Evolutionary conservation across 2,797 vertebrate genomes (phyloP), one percentile per base, ranked within the genome.

Genomic region (Apogon talboti): DNA sequence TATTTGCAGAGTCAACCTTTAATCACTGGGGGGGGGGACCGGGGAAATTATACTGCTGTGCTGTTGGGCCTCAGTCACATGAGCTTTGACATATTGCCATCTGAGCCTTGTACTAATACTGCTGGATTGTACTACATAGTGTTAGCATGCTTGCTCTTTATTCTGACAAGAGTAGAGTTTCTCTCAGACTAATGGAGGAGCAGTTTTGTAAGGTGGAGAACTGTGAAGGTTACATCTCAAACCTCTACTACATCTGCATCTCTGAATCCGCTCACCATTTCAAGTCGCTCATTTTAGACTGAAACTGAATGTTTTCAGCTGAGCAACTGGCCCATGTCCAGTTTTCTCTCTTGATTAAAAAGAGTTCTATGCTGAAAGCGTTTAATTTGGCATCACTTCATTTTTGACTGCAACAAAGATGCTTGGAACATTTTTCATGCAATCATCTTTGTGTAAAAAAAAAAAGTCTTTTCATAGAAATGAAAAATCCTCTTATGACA

Each of bases 1-100:
- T 79, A 60, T 85, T 79, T 87, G 68, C 52, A n/a, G n/a, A 49
- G 74, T 45, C 43, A 8, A 59, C 59, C 66, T 79, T 38, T 78
- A 82, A 82, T 87, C 80, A 64, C 37, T 40, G n/a, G n/a, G n/a
- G n/a, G 74, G 66, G 53, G 41, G 33, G 44, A 73, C 66, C 37
- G 54, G 57, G 48, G 58, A 71, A 77, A 74, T 79, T 35, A 54
- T 6, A 44, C 58, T 1, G 2, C 58, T 11, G n/a, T 41, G 3
- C 58, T 13, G n/a, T 41, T 18, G 16, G 51, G 24, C 50, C 24
- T 41, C 48, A 46, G 71, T 76, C 69, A 66, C 62, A 53, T 40
- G 19, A 60, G 52, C 48, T 30, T 38, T 52, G 66, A 74, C 67
- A 59, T 55, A 37, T 47, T 44, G 74, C 77, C 56, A 76, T 73